phyloP scores from a whole-genome alignment of 2,888 invertebrate genomes.

The Antheraea assamensis region DNA sequence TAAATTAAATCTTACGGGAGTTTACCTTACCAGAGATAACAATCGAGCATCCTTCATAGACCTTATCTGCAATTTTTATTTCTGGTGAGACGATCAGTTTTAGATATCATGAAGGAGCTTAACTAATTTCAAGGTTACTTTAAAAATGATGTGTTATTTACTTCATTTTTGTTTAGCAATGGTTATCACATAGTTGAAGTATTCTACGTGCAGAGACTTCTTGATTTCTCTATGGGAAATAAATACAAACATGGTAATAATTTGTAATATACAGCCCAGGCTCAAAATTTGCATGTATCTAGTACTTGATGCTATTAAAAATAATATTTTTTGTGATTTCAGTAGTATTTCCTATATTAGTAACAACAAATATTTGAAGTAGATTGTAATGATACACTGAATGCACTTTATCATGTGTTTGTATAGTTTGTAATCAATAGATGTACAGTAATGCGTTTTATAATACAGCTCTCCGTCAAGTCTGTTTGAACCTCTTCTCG shows the following conservation, averaged over 20 bases:
- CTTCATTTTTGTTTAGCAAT: background rate
- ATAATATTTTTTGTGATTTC: too few species aligned
- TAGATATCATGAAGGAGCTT: too few species aligned
- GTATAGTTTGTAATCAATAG: constrained; percentile 8
- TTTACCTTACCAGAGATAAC: background rate
- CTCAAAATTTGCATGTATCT: too few species aligned
- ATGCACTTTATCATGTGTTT: background rate
- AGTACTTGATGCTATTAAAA: too few species aligned
- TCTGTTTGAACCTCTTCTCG: constrained; percentile 43
- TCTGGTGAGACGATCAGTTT: too few species aligned
- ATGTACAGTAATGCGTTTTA: constrained; percentile 4
- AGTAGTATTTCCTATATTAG: too few species aligned
- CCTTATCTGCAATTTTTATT: too few species aligned
- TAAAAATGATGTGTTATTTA: background rate
- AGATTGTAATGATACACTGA: background rate
- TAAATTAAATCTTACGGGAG: background rate
- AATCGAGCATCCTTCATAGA: too few species aligned
- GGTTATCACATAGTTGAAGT: background rate
- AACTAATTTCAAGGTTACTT: too few species aligned
- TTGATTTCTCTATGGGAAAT: background rate
- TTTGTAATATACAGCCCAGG: too few species aligned
- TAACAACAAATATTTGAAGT: background rate
- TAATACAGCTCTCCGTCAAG: constrained; percentile 33
- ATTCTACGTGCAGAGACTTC: background rate
- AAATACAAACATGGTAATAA: too few species aligned